Percentiles rank a stretch among this genome's conserved stretches.
phyloP scores from a whole-genome alignment of 2,888 invertebrate genomes.

The Coremacera marginata region DNA sequence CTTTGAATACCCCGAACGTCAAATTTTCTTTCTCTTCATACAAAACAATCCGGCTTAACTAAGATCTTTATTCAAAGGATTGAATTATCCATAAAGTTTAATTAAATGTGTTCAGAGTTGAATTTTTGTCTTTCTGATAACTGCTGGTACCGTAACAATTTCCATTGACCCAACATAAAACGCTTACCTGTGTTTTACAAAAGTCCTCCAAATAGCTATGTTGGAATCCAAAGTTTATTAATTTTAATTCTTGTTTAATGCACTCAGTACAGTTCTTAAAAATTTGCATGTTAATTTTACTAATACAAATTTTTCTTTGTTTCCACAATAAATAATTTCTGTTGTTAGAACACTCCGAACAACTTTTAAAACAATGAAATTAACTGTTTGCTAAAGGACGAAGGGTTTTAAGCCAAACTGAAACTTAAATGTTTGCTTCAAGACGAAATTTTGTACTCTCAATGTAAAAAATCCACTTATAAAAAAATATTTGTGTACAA shows the following conservation, averaged over 20 bases:
- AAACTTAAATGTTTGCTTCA: not conserved
- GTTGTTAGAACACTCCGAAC: not conserved
- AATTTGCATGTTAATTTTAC: constrained; percentile 56
- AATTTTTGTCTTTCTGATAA: too few relatives aligned
- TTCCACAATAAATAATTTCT: too few relatives aligned
- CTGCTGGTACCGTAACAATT: too few relatives aligned
- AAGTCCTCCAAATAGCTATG: constrained; percentile 63
- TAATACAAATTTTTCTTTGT: not conserved
- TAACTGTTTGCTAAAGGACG: not conserved
- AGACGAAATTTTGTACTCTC: not conserved
- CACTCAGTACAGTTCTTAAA: constrained; percentile 57
- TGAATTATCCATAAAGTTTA: too few relatives aligned
- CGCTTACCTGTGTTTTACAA: constrained; percentile 64
- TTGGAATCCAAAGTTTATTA: constrained; percentile 63
- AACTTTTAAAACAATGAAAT: not conserved
- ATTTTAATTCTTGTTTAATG: constrained; percentile 60
- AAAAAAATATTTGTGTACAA: not conserved
- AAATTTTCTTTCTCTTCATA: too few relatives aligned
- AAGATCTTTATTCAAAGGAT: too few relatives aligned
- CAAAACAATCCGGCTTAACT: too few relatives aligned
- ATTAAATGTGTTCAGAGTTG: too few relatives aligned
- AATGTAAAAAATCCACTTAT: not conserved
- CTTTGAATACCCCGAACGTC: too few relatives aligned
- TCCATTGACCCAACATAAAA: too few relatives aligned
- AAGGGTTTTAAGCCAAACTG: not conserved